phyloP scores from a whole-genome alignment of 2,888 invertebrate species.

The Scaptomyza parva region DNA sequence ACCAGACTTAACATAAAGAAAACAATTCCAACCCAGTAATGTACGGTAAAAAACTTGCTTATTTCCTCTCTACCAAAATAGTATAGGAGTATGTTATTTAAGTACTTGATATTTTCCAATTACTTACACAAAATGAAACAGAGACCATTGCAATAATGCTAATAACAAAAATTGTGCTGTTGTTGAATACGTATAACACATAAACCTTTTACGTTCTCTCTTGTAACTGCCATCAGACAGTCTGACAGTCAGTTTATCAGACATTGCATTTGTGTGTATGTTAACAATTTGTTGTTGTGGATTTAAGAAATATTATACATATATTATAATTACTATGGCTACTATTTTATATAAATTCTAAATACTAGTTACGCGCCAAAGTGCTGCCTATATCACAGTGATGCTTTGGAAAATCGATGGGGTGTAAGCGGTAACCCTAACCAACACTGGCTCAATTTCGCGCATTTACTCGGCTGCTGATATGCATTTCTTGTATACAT shows the following conservation, averaged over 20 bases:
- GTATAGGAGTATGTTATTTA: background rate
- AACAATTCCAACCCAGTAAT: constrained; percentile 47
- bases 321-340: background rate
- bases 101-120: background rate
- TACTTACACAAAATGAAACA: constrained; percentile 47
- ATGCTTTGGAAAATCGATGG: background rate
- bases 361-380: constrained; percentile 1
- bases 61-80: constrained; percentile 7
- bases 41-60: constrained; percentile 22
- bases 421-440: background rate
- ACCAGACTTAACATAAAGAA: constrained; percentile 44
- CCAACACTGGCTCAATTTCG: constrained; percentile 37
- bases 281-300: background rate
- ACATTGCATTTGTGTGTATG: constrained; percentile 12
- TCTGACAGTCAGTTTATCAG: constrained; percentile 5
- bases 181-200: constrained; percentile 25
- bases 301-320: background rate
- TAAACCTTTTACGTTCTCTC: constrained; percentile 33
- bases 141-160: constrained; percentile 42
- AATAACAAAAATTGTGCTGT: constrained; percentile 23
- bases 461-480: constrained; percentile 36
- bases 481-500: background rate
- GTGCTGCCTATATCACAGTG: constrained; percentile 39
- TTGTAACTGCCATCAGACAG: no score
- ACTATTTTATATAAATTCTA: background rate